These are phyloP conservation scores for Pachypeltis micranthus DNA, from an alignment of 1,140 invertebrate genomes.

Conservation along the genomic window DNA sequence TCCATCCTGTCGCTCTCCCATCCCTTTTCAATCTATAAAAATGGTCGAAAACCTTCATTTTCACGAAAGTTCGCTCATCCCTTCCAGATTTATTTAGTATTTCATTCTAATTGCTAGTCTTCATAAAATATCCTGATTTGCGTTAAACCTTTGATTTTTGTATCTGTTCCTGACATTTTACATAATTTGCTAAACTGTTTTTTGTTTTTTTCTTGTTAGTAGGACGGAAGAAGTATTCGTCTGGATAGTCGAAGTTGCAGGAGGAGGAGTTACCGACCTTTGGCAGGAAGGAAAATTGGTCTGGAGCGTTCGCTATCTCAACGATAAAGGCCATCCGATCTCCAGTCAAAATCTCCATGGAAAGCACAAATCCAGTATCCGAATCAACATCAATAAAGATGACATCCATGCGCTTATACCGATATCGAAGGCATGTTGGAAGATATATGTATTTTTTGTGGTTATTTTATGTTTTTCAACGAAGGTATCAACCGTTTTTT, in stretches of 20 bases:
- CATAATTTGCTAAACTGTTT: too few species aligned
- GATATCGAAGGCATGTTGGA: slow-evolving; percentile 73
- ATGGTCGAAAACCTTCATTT: too few species aligned
- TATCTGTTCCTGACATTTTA: too few species aligned
- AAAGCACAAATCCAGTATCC: slow-evolving; percentile 54
- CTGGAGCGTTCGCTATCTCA: slow-evolving; percentile 61
- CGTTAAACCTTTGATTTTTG: too few species aligned
- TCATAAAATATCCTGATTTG: too few species aligned
- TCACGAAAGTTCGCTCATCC: too few species aligned
- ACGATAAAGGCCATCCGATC: slow-evolving; percentile 41
- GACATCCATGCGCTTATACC: slow-evolving; percentile 87
- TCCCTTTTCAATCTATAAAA: too few species aligned
- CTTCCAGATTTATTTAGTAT: too few species aligned
- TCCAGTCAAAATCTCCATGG: slow-evolving; percentile 27
- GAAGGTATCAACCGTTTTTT: too few species aligned
- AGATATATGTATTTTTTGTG: neutral
- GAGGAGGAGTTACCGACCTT: slow-evolving; percentile 57
- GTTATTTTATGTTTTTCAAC: neutral
- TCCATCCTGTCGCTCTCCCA: too few species aligned
- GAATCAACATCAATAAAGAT: slow-evolving; percentile 84
- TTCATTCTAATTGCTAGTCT: too few species aligned
- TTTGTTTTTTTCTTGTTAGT: slow-evolving; percentile 3
- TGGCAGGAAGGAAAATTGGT: slow-evolving; percentile 68
- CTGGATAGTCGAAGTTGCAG: slow-evolving; percentile 79
- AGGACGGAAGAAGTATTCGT: slow-evolving; percentile 75